Base-by-base conservation (phyloP, 1,140 invertebrate genomes). In the Trissolcus basalis region DNA sequence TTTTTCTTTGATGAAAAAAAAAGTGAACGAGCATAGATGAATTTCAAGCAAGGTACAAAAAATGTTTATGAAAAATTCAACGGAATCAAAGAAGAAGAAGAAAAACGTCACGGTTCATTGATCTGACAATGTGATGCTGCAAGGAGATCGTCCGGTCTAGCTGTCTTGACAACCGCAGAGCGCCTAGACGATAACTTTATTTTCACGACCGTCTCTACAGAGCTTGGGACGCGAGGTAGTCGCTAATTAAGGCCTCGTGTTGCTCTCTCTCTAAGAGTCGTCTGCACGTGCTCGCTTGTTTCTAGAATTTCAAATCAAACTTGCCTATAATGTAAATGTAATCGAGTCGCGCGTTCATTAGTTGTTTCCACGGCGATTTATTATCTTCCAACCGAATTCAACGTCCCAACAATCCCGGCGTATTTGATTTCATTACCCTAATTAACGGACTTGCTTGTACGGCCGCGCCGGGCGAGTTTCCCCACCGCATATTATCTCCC, bases 191-290 rank as follows among this genome's bases (percentile, higher is more conserved):
- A 60, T 65, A 76, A 76, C 72, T 69, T 53, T 53, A 69, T 76
- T 76, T 69, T 59, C 65, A 69, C 60, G 59, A 76, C 69, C 56
- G 58, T 44, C 44, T 27, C 19, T 27, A 3, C 19, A 27, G n/a
- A n/a, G 19, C 19, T 27, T 36, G 51, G 48, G 56, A 39, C 51
- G 43, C 50, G 49, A 67, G 56, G 54, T 50, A 61, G 59, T 50
- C 60, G 60, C 73, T 77, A 70, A 77, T 77, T 77, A 77, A 63
- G 73, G 55, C 36, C 50, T 55, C 59, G 19, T 27, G 19, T 50
- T 16, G 10, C 33, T 4, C 15, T 33, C 15, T 33, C 32, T 54
- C 15, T 27, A 19, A 48, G 50, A 36, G 41, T 41, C 32, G 36
- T 64, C 41, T 47, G 44, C 61, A 55, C 61, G 64, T 69, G 50